Base-by-base conservation (phyloP, 2,888 invertebrate species). In the Acanthoscelides obtectus region DNA sequence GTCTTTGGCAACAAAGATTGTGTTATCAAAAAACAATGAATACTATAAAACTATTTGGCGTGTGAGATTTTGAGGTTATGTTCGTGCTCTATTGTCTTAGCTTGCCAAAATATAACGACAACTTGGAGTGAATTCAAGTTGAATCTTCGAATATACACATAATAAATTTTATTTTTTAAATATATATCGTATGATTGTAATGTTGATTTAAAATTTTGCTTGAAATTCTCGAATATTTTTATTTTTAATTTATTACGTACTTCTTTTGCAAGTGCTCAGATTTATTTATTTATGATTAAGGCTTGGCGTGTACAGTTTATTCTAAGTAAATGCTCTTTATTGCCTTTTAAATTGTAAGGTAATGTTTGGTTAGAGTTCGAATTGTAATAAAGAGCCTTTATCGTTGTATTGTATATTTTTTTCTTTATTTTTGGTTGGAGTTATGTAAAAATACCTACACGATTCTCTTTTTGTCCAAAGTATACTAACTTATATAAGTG, bases 401-500 rank as follows among this genome's bases (percentile, higher is more conserved):
- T 81, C 79, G 75, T 79, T 81, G 73, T 77, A 72, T 77, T 70
- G 76, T 74, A 70, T 76, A 68, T 75, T 74, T 75, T 45, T 45
- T 45, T 45, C 45, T 45, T 45, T 45, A 45, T 76, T 78, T 81
- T 80, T 79, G 81, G 81, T 82, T 83, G 81, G 80, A 81, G 81
- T 80, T 81, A 77, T 78, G 77, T 77, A 75, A 77, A 78, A 76
- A 78, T 75, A 75, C 75, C 78, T 76, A 76, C 78, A 80, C 72
- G 21, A 70, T 70, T 19, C 25, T 25, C 65, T 66, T 64, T 81
- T 81, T 82, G 81, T 79, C 81, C 81, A 81, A 82, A 82, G 81
- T 82, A 82, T 82, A 82, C 81, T 81, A 81, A 82, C 81, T 72
- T 75, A 75, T 78, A 74, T 77, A 77, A 76, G 76, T 78, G 76